phyloP scores from a whole-genome alignment of 1,140 invertebrate genomes.

The Tyrophagus putrescentiae region DNA sequence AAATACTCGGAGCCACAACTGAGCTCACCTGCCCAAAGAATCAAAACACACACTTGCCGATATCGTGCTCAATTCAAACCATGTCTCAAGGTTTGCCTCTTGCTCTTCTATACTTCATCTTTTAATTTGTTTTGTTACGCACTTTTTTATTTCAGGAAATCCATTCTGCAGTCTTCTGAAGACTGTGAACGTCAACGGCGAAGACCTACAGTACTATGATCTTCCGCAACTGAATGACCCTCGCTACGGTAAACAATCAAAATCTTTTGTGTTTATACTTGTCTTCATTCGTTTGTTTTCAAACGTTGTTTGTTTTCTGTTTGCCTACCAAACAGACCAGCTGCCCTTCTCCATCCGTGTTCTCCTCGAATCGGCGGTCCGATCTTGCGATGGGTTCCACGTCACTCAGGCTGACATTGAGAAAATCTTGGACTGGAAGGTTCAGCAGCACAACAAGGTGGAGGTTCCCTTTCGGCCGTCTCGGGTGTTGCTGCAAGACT shows the following conservation, averaged over 20 bases:
- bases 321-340: constrained; percentile 22
- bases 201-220: constrained; percentile 59
- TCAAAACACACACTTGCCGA: too few relatives aligned
- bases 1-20: too few relatives aligned
- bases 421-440: constrained; percentile 80
- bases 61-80: too few relatives aligned
- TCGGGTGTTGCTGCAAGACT: constrained; percentile 70
- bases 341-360: constrained; percentile 88
- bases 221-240: constrained; percentile 44
- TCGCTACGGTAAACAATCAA: constrained; percentile 54
- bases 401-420: constrained; percentile 64
- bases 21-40: too few relatives aligned
- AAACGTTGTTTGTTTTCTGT: constrained; percentile 10
- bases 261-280: constrained; percentile 12
- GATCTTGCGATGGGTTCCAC: constrained; percentile 93
- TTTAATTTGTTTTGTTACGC: neutral
- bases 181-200: constrained; percentile 46
- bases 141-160: constrained; percentile 36
- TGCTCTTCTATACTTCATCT: too few relatives aligned
- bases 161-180: constrained; percentile 53
- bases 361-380: constrained; percentile 79
- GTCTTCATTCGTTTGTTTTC: neutral
- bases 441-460: constrained; percentile 53
- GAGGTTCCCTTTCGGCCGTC: constrained; percentile 92
- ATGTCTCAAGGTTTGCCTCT: too few relatives aligned